Evolutionary conservation across 2,113 vertebrate genomes (phyloP).

Genomic region (Isichthys henryi): DNA sequence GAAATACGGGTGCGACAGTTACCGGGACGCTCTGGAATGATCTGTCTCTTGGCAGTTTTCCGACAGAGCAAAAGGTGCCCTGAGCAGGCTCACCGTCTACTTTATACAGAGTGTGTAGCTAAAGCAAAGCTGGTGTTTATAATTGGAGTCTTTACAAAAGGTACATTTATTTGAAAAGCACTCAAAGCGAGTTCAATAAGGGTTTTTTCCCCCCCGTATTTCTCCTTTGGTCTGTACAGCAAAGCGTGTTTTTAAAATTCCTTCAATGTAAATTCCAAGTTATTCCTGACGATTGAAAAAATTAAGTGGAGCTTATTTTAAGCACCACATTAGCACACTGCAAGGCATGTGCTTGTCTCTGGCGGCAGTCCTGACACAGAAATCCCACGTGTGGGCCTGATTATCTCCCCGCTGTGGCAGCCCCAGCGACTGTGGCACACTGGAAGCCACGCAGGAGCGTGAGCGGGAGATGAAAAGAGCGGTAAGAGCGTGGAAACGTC

Average conservation of each 20-base stretch:
- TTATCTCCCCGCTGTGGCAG: neutral
- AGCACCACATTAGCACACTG: neutral
- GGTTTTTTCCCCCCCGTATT: neutral
- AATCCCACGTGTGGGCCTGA: constrained; percentile 17
- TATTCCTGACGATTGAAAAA: neutral
- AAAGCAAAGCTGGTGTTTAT: neutral
- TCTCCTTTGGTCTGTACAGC: neutral
- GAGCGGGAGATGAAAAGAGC: constrained; percentile 26
- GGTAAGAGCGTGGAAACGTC: constrained; percentile 18
- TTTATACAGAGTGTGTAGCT: too few relatives aligned
- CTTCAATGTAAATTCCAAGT: neutral
- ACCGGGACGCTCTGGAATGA: neutral
- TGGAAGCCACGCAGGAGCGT: constrained; percentile 22
- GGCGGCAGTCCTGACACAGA: constrained; percentile 11
- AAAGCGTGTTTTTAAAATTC: neutral
- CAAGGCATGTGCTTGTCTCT: neutral
- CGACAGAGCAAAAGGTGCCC: neutral
- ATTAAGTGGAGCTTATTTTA: neutral
- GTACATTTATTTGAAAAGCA: neutral
- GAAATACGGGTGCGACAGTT: constrained; percentile 6
- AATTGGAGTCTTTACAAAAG: neutral
- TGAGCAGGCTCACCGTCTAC: neutral
- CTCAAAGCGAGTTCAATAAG: neutral
- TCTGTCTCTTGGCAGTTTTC: neutral
- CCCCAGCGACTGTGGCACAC: constrained; percentile 22